A percentile compares a stretch with the other conserved stretches of the same genome.
These are phyloP conservation scores for Metridium senile DNA, from an alignment of 92 coral and sea anemone species.

Conservation along the genomic window DNA sequence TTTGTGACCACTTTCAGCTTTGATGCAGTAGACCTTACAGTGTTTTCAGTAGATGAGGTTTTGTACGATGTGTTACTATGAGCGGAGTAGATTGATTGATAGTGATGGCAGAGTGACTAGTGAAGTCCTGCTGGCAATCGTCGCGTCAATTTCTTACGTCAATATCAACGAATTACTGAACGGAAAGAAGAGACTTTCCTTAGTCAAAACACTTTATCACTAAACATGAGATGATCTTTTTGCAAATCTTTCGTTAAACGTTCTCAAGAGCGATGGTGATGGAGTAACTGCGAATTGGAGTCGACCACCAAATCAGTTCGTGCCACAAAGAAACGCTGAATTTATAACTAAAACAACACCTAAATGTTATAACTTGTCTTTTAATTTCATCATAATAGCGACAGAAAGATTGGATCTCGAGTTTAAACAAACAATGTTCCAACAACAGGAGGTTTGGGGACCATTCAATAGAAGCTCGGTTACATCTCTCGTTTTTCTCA, in stretches of 20 bases:
- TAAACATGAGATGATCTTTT: slow-evolving; percentile 12
- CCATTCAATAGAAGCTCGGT: slow-evolving; percentile 4
- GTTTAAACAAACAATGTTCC: slow-evolving; percentile 1
- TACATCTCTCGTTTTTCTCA: background rate
- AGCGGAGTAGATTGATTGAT: background rate
- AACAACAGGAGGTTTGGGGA: background rate
- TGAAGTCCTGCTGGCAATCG: slow-evolving; percentile 14
- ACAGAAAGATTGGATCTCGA: slow-evolving; percentile 12
- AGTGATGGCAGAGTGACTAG: background rate
- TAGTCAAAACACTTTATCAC: slow-evolving; percentile 25
- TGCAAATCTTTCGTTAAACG: slow-evolving; percentile 15
- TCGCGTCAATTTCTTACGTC: slow-evolving; percentile 31
- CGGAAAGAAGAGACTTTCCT: slow-evolving; percentile 15
- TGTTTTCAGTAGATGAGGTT: background rate
- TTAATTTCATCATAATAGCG: slow-evolving; percentile 12
- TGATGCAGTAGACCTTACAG: background rate
- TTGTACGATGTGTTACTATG: no score
- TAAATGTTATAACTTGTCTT: slow-evolving; percentile 1
- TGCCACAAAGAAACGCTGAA: background rate
- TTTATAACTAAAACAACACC: background rate
- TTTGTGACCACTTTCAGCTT: background rate
- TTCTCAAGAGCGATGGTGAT: background rate
- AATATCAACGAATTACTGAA: slow-evolving; percentile 32
- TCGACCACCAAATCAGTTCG: slow-evolving; percentile 10
- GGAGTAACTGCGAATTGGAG: background rate